These are phyloP conservation scores for Trichopoda pennipes DNA, from an alignment of 2,888 invertebrate species.

Conservation along the genomic window DNA sequence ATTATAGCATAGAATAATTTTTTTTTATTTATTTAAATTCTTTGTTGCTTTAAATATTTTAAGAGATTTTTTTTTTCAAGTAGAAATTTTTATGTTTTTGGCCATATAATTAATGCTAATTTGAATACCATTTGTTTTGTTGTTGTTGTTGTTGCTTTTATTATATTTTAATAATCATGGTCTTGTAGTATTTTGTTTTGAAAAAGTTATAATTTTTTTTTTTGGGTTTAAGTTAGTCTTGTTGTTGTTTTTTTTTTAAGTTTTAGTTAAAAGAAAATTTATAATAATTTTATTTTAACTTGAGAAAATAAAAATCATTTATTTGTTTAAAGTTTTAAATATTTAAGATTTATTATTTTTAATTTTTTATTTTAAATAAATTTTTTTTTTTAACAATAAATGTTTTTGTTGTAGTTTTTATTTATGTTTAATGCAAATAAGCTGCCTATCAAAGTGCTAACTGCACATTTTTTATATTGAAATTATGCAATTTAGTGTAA, in stretches of 20 bases:
- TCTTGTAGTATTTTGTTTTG: conserved; percentile 31
- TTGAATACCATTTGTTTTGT: conserved; percentile 66
- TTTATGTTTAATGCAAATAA: conserved; percentile 20
- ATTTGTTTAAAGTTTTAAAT: conserved; percentile 56
- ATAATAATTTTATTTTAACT: neutral
- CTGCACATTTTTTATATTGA: no score
- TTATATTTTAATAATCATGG: conserved; percentile 48
- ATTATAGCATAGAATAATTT: conserved; percentile 64
- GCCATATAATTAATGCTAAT: conserved; percentile 68
- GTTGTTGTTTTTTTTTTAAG: conserved; percentile 44
- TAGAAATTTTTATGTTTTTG: conserved; percentile 60
- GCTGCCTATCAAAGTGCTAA: neutral
- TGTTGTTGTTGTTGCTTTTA: conserved; percentile 55
- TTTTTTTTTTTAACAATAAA: conserved; percentile 56
- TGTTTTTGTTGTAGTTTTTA: conserved; percentile 44
- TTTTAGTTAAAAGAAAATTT: conserved; percentile 7
- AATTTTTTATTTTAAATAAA: conserved; percentile 53
- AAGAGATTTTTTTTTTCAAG: conserved; percentile 45
- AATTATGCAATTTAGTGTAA: neutral
- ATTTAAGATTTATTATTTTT: conserved; percentile 57
- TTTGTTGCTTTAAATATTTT: conserved; percentile 61
- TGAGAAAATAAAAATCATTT: conserved; percentile 46
- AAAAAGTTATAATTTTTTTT: no score
- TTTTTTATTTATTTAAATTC: conserved; percentile 57
- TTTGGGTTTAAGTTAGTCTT: conserved; percentile 48